phyloP scores from a whole-genome alignment of 2,113 vertebrate genomes.

The Collichthys lucidus region DNA sequence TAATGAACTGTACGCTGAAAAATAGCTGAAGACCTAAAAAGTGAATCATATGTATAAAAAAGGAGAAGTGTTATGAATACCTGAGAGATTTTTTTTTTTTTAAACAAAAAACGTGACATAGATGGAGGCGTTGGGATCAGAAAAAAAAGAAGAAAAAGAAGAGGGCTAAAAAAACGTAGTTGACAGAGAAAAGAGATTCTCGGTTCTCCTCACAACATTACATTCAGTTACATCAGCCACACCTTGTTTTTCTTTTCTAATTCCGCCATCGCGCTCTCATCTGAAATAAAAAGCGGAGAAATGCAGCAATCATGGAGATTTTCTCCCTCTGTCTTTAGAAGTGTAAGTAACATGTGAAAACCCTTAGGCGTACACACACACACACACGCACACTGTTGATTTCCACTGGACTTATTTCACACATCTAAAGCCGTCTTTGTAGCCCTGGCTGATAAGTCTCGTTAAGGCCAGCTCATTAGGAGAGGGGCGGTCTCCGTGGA shows the following conservation, averaged over 20 bases:
- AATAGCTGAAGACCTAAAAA: not conserved
- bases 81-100: constrained; percentile 64
- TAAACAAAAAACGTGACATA: constrained; percentile 25
- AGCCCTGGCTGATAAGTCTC: constrained; percentile 67
- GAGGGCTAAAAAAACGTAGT: constrained; percentile 24
- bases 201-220: constrained; percentile 66
- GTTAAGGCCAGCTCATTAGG: constrained; percentile 73
- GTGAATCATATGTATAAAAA: constrained; percentile 28
- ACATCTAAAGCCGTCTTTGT: constrained; percentile 50
- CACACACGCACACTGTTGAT: constrained; percentile 12
- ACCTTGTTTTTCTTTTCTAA: constrained; percentile 55
- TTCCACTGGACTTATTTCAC: constrained; percentile 22
- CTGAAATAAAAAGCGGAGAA: constrained; percentile 45
- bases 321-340: constrained; percentile 38
- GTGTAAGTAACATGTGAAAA: constrained; percentile 38
- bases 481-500: constrained; percentile 62
- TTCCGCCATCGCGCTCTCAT: constrained; percentile 45
- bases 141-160: not conserved
- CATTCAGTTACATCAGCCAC: constrained; percentile 81
- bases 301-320: constrained; percentile 51
- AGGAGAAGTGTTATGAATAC: constrained; percentile 51
- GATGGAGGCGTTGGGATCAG: constrained; percentile 40
- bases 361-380: constrained; percentile 23
- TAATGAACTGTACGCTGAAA: constrained; percentile 35
- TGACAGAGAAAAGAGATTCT: constrained; percentile 53